A percentile compares a stretch with the other conserved stretches of the same genome.
phyloP scores from a whole-genome alignment of 2,888 invertebrate species.

The Tiliacea aurago region DNA sequence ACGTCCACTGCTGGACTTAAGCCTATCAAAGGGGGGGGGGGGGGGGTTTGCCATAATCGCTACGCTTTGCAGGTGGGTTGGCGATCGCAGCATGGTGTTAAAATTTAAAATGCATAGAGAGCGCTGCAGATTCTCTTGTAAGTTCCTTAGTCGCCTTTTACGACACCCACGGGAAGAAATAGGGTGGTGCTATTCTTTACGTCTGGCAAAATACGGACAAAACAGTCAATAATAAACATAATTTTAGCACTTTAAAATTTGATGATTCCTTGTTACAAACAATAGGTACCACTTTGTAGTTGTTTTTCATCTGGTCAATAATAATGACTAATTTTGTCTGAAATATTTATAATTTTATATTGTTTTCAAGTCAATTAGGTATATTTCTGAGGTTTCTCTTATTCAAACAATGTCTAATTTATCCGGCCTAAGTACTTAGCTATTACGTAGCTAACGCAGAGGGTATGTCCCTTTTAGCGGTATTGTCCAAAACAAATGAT shows the following conservation, averaged over 20 bases:
- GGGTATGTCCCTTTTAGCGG: slow-evolving; percentile 27
- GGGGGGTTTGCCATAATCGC: too few relatives aligned
- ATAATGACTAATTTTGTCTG: background rate
- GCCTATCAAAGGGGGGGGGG: too few relatives aligned
- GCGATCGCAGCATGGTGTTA: too few relatives aligned
- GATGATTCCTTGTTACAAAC: background rate
- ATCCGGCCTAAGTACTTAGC: background rate
- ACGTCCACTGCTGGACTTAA: too few relatives aligned
- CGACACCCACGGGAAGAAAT: too few relatives aligned
- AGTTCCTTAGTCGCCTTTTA: too few relatives aligned
- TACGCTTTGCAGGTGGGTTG: too few relatives aligned
- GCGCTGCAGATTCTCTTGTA: too few relatives aligned
- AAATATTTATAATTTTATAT: background rate
- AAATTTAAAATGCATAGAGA: too few relatives aligned
- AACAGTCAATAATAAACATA: too few relatives aligned
- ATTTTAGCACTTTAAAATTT: background rate
- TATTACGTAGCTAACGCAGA: background rate
- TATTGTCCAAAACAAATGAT: slow-evolving; percentile 12
- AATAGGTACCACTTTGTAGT: background rate
- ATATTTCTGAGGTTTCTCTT: slow-evolving; percentile 2
- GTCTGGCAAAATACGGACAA: too few relatives aligned
- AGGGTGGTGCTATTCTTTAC: too few relatives aligned
- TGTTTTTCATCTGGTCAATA: background rate
- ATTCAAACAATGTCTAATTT: slow-evolving; percentile 21
- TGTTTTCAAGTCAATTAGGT: background rate